Conservation (phyloP, 53 echinoderm and acorn worm genomes). For the Holothuria scabra region DNA sequence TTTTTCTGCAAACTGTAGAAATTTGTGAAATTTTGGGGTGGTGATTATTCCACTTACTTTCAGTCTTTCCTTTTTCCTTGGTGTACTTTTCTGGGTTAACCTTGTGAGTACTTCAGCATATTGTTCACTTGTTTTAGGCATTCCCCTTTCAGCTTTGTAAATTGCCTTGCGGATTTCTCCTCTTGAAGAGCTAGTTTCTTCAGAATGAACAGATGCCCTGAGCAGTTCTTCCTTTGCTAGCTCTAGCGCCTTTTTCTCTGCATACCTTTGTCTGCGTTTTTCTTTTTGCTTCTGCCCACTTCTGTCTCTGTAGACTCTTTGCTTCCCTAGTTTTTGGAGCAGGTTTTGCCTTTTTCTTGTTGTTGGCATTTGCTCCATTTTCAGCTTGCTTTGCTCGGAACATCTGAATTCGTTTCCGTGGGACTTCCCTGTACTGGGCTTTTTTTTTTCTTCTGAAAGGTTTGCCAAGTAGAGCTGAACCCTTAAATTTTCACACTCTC, state of each 20-base stretch:
- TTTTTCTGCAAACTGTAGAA: background rate
- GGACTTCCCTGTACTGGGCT: constrained; percentile 39
- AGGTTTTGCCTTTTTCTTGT: background rate
- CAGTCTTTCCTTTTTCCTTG: constrained; percentile 18
- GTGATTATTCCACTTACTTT: constrained; percentile 4
- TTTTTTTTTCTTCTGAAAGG: constrained; percentile 50
- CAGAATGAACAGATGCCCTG: no score
- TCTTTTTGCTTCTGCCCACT: constrained; percentile 25
- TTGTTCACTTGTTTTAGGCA: constrained; percentile 46
- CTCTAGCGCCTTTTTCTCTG: background rate
- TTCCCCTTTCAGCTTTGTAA: constrained; percentile 34
- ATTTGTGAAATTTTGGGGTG: background rate
- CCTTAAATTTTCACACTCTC: constrained; percentile 45
- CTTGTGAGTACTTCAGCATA: constrained; percentile 59
- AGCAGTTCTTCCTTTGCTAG: no score
- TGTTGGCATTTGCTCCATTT: background rate
- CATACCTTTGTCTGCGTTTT: constrained; percentile 61
- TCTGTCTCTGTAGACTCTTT: constrained; percentile 24
- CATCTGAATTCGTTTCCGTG: constrained; percentile 48
- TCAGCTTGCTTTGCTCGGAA: constrained; percentile 27
- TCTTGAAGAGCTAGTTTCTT: constrained; percentile 20
- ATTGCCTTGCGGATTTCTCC: constrained; percentile 30
- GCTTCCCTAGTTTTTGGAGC: constrained; percentile 27
- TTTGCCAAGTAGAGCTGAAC: constrained; percentile 38
- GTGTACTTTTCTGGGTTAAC: constrained; percentile 30